Evolutionary conservation across 1,140 invertebrate species (phyloP).

Genomic region (Brachionus manjavacas): DNA sequence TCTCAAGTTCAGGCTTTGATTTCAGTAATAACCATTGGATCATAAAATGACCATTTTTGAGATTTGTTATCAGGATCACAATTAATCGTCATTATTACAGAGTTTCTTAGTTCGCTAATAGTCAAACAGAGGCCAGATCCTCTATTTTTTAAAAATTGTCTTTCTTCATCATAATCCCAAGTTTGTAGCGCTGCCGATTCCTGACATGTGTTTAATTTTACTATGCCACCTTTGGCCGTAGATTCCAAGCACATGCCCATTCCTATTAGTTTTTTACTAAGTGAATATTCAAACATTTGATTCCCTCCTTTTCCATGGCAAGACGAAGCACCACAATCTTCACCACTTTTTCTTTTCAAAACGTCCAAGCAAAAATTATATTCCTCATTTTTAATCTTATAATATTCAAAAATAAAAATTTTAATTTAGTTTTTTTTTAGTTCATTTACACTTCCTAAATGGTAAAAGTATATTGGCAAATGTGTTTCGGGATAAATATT

Average conservation of each 20-base stretch:
- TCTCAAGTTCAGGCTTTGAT: not conserved
- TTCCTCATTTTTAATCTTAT: slow-evolving; percentile 2
- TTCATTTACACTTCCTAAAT: slow-evolving; percentile 34
- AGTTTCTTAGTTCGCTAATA: not conserved
- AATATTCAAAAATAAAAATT: not conserved
- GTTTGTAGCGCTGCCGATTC: not conserved
- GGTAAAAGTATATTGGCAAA: slow-evolving; percentile 48
- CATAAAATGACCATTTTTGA: slow-evolving; percentile 19
- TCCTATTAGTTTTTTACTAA: not conserved
- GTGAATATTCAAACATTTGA: slow-evolving; percentile 24
- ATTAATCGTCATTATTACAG: not conserved
- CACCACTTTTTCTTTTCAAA: not conserved
- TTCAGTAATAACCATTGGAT: not conserved
- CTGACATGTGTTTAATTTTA: not conserved
- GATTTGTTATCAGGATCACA: slow-evolving; percentile 1
- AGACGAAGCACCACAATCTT: not conserved
- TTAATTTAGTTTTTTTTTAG: not conserved
- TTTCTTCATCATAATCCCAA: slow-evolving; percentile 26
- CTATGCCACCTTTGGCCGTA: not conserved
- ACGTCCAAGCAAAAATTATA: slow-evolving; percentile 28
- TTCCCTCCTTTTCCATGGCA: slow-evolving; percentile 42
- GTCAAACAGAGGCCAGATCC: not conserved
- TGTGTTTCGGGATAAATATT: slow-evolving; percentile 87
- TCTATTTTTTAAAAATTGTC: not conserved
- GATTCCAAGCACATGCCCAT: slow-evolving; percentile 7